A percentile compares a stretch with the other conserved stretches of the same genome.
Evolutionary conservation across 2,888 invertebrate species (phyloP).

Genomic region (Gastrophysa polygoni): DNA sequence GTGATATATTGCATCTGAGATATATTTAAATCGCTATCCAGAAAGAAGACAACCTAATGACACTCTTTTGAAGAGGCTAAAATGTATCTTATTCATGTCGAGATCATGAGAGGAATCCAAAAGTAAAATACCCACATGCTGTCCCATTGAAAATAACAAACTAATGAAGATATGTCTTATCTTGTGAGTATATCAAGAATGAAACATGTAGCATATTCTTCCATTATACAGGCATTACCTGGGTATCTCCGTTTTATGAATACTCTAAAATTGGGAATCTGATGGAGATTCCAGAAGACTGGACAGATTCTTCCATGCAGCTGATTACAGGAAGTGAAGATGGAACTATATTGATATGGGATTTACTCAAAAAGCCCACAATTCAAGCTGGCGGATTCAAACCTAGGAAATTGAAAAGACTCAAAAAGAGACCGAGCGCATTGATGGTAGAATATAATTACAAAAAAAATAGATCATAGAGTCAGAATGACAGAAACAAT

Average conservation of each 20-base stretch:
- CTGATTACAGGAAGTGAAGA: slow-evolving; percentile 72
- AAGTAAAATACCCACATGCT: too few species aligned
- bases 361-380: slow-evolving; percentile 62
- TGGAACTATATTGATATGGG: slow-evolving; percentile 74
- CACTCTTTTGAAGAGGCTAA: too few species aligned
- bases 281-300: slow-evolving; percentile 52
- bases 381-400: slow-evolving; percentile 49
- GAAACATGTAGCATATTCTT: background rate
- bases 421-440: slow-evolving; percentile 63
- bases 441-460: slow-evolving; percentile 52
- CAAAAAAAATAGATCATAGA: too few species aligned
- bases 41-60: too few species aligned
- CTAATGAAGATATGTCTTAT: too few species aligned
- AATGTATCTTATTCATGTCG: too few species aligned
- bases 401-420: slow-evolving; percentile 56
- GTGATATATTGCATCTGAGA: too few species aligned
- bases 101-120: too few species aligned
- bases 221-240: slow-evolving; percentile 60
- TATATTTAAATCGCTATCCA: too few species aligned
- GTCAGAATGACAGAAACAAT: background rate
- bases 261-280: slow-evolving; percentile 67
- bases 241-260: slow-evolving; percentile 69
- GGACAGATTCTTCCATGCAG: slow-evolving; percentile 61
- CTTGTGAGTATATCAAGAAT: too few species aligned
- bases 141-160: too few species aligned